Percentiles rank a stretch among this genome's conserved stretches.
These are phyloP conservation scores for Hirtodrosophila trivittata DNA, from an alignment of 2,888 invertebrate species.

Conservation along the genomic window DNA sequence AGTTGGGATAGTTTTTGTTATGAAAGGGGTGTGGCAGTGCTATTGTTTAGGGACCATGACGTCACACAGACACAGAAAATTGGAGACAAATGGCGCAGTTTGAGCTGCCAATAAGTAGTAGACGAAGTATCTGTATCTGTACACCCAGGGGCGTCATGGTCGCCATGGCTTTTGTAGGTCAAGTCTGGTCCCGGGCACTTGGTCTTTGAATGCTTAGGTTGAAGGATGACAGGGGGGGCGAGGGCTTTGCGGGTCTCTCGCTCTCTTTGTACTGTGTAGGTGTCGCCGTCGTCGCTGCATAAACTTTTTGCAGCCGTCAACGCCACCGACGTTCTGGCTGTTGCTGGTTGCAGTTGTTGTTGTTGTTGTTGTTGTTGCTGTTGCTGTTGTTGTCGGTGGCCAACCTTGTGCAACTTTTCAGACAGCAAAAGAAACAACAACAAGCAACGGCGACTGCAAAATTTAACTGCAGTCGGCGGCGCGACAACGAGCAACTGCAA, in stretches of 20 bases:
- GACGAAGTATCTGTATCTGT: conserved; percentile 12
- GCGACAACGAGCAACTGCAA: conserved; percentile 54
- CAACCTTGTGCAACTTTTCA: conserved; percentile 79
- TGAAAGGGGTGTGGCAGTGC: conserved; percentile 11
- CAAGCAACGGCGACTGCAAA: conserved; percentile 48
- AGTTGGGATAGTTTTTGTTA: neutral
- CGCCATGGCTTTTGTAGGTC: conserved; percentile 65
- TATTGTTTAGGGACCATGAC: conserved; percentile 41
- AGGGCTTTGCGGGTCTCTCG: conserved; percentile 3
- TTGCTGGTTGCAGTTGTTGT: conserved; percentile 64
- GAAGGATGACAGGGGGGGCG: neutral
- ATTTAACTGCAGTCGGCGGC: conserved; percentile 70
- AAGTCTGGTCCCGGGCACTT: conserved; percentile 64
- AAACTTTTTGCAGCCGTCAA: conserved; percentile 71
- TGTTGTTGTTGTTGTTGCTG: conserved; percentile 24
- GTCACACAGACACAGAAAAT: conserved; percentile 30
- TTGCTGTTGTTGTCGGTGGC: conserved; percentile 41
- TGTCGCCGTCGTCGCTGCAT: conserved; percentile 67
- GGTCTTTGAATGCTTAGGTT: neutral
- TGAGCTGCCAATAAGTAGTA: conserved; percentile 42
- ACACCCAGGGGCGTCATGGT: conserved; percentile 56
- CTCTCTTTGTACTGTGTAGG: conserved; percentile 58
- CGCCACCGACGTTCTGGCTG: conserved; percentile 30
- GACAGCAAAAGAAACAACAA: conserved; percentile 75
- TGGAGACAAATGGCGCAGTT: conserved; percentile 39